Conservation (phyloP, 2,797 vertebrate genomes). For the Todus mexicanus region DNA sequence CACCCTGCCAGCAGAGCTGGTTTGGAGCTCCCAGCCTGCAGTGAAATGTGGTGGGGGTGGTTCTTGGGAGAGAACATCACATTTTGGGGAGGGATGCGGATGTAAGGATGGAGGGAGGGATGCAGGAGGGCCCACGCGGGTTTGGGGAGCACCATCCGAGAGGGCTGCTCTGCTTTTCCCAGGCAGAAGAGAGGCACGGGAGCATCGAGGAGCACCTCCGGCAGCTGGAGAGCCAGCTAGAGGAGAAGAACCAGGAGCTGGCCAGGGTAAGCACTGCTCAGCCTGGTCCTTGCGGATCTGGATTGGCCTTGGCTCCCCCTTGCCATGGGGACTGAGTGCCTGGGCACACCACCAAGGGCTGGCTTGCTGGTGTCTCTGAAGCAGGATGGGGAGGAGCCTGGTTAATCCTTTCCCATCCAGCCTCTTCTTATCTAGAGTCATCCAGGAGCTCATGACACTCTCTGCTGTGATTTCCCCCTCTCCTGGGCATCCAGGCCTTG, state of each 20-base stretch:
- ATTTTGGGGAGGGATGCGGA: not conserved
- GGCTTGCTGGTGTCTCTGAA: not conserved
- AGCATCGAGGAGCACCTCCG: constrained; percentile 91
- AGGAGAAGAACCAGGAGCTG: constrained; percentile 96
- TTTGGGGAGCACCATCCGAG: not conserved
- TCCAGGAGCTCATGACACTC: not conserved
- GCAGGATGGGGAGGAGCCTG: not conserved
- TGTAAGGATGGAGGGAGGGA: not conserved
- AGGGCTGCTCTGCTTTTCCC: constrained; percentile 63
- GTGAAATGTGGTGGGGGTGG: not conserved
- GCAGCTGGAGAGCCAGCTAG: constrained; percentile 92
- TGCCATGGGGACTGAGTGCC: not conserved
- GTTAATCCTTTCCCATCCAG: not conserved
- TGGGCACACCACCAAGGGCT: not conserved
- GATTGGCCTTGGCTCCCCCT: not conserved
- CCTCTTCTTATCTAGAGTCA: not conserved
- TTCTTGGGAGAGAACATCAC: rapidly evolving
- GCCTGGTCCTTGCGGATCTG: not conserved
- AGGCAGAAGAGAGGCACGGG: constrained; percentile 91
- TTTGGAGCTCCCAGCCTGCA: not conserved
- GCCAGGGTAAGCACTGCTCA: constrained; percentile 78
- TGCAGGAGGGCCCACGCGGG: not conserved
- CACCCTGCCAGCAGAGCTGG: not conserved
- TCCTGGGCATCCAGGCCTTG: not conserved
- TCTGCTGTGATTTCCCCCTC: not conserved